Conservation (phyloP, 2,113 vertebrate genomes). For the Mugil cephalus region DNA sequence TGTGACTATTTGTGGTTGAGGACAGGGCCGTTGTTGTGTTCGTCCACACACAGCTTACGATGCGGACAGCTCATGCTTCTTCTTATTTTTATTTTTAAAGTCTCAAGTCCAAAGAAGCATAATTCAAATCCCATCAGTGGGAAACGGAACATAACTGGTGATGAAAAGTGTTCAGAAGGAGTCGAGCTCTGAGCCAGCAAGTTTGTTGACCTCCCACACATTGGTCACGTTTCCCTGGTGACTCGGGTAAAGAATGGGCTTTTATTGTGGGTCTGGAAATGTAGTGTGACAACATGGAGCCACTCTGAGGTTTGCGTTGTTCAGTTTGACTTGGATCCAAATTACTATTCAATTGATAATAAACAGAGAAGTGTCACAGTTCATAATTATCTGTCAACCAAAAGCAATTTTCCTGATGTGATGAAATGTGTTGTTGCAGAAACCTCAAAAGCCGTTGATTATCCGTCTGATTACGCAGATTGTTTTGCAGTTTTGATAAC, state of each 20-base stretch:
- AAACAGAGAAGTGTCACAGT: not conserved
- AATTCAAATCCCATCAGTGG: not conserved
- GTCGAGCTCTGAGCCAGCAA: not conserved
- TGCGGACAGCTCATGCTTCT: too few species aligned
- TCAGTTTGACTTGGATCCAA: not conserved
- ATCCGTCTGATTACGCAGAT: too few species aligned
- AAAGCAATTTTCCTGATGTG: too few species aligned
- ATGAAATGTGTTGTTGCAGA: too few species aligned
- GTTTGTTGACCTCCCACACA: constrained; percentile 18
- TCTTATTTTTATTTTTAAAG: too few species aligned
- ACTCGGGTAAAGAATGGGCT: constrained; percentile 8
- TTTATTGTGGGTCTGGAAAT: constrained; percentile 12
- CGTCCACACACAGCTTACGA: too few species aligned
- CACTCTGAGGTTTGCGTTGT: not conserved
- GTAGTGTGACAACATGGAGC: not conserved
- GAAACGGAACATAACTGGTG: not conserved
- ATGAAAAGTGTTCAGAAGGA: constrained; percentile 4
- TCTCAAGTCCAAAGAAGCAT: too few species aligned
- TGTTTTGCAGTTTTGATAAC: too few species aligned
- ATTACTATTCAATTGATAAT: not conserved
- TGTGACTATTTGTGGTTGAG: constrained; percentile 3
- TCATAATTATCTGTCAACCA: too few species aligned
- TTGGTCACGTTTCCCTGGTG: constrained; percentile 26
- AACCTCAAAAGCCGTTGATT: too few species aligned
- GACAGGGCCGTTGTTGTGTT: not conserved